Evolutionary conservation across 2,888 invertebrate species (phyloP).

Genomic region (Microchrysa polita): DNA sequence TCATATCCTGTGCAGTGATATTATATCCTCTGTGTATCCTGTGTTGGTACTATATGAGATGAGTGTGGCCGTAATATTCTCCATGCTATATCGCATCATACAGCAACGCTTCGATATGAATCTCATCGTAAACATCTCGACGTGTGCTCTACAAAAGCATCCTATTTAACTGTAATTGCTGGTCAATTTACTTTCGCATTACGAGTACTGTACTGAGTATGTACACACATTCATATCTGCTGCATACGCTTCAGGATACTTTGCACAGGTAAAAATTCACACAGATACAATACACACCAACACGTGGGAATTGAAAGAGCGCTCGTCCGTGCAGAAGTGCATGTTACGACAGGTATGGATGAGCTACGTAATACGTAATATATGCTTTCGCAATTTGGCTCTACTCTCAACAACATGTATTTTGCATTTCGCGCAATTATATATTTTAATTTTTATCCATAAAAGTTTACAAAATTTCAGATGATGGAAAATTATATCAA

Average conservation of each 20-base stretch:
- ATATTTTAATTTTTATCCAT: slow-evolving; percentile 31
- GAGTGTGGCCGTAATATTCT: neutral
- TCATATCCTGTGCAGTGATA: neutral
- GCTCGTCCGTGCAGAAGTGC: no score
- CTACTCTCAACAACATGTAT: neutral
- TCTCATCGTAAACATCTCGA: neutral
- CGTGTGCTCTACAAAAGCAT: slow-evolving; percentile 1
- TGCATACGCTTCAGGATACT: neutral
- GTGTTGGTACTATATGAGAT: no score
- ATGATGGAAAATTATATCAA: neutral
- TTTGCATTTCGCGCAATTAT: neutral
- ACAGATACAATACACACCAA: neutral
- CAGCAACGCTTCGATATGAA: neutral
- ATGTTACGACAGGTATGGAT: no score
- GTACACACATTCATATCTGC: no score
- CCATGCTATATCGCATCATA: neutral
- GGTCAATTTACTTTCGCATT: slow-evolving; percentile 34
- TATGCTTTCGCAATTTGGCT: no score
- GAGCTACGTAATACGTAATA: no score
- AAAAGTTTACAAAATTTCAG: slow-evolving; percentile 1
- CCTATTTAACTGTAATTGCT: slow-evolving; percentile 39
- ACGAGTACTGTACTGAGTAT: no score
- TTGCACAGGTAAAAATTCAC: slow-evolving; percentile 24
- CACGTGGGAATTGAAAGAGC: no score
- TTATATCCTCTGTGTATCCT: no score